Evolutionary conservation across 2,797 vertebrate species (phyloP).

Genomic region (Fistularia commersonii): DNA sequence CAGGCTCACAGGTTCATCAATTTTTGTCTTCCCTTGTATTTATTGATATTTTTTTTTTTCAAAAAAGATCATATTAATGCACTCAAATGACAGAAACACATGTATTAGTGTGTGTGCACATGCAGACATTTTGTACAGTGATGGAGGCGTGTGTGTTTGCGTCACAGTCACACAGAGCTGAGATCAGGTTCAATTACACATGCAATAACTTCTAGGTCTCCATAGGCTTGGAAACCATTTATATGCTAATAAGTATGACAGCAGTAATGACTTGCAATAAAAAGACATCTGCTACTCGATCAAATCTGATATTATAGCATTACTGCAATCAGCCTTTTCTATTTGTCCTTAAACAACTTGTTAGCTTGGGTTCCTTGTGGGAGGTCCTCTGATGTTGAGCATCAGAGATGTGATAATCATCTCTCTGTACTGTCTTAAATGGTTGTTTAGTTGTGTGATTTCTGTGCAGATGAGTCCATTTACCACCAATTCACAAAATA

Average conservation of each 20-base stretch:
- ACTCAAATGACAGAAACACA: not conserved
- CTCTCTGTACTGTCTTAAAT: constrained; percentile 4
- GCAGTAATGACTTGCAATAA: constrained; percentile 71
- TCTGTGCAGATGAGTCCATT: no score
- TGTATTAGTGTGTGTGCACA: not conserved
- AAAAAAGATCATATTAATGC: no score
- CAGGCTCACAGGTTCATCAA: no score
- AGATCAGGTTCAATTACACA: constrained; percentile 67
- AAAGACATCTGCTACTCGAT: constrained; percentile 76
- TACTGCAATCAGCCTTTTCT: constrained; percentile 54
- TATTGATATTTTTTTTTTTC: no score
- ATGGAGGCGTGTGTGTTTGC: not conserved
- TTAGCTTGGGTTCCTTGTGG: constrained; percentile 46
- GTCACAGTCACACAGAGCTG: constrained; percentile 65
- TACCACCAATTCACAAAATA: no score
- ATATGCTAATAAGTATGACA: constrained; percentile 78
- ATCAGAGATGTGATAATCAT: constrained; percentile 29
- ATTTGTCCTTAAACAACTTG: constrained; percentile 57
- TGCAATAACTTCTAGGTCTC: constrained; percentile 66
- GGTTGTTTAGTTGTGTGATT: no score
- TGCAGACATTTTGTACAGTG: not conserved
- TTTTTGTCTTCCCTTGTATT: no score
- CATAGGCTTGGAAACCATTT: constrained; percentile 68
- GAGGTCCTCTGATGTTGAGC: constrained; percentile 44
- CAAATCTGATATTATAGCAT: constrained; percentile 67